A percentile compares a stretch with the other conserved stretches of the same genome.
These are phyloP conservation scores for Solen grandis DNA, from an alignment of 1,140 invertebrate genomes.

Conservation along the genomic window DNA sequence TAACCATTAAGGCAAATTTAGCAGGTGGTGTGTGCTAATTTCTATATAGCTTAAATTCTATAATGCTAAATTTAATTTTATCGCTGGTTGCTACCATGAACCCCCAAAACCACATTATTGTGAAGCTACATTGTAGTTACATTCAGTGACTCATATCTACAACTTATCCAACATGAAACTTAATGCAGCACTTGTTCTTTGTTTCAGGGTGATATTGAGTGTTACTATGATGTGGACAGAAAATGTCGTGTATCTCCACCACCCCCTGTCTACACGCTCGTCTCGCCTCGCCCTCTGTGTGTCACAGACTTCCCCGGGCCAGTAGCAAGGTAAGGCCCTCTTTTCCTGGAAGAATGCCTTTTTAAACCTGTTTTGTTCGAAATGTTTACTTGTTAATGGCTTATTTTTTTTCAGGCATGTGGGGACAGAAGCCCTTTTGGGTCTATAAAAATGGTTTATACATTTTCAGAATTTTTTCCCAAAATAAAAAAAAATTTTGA, in stretches of 20 bases:
- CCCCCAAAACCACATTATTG: too few species aligned
- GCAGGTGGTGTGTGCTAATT: too few species aligned
- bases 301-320: slow-evolving; percentile 81
- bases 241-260: slow-evolving; percentile 86
- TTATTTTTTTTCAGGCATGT: not conserved
- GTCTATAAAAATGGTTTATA: not conserved
- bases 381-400: not conserved
- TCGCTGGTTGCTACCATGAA: too few species aligned
- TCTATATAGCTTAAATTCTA: too few species aligned
- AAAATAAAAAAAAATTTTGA: not conserved
- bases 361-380: not conserved
- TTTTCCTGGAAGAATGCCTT: not conserved
- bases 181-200: not conserved
- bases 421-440: not conserved
- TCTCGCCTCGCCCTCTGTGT: slow-evolving; percentile 83
- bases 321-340: slow-evolving; percentile 66
- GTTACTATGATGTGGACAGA: slow-evolving; percentile 86
- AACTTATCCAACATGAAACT: not conserved
- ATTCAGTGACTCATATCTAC: not conserved
- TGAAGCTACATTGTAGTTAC: too few species aligned
- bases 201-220: slow-evolving; percentile 85
- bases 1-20: too few species aligned
- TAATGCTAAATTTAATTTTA: too few species aligned
- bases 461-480: not conserved
- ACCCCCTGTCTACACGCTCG: slow-evolving; percentile 84